Conservation (phyloP, 2,797 vertebrate species). For the Avahi laniger region DNA sequence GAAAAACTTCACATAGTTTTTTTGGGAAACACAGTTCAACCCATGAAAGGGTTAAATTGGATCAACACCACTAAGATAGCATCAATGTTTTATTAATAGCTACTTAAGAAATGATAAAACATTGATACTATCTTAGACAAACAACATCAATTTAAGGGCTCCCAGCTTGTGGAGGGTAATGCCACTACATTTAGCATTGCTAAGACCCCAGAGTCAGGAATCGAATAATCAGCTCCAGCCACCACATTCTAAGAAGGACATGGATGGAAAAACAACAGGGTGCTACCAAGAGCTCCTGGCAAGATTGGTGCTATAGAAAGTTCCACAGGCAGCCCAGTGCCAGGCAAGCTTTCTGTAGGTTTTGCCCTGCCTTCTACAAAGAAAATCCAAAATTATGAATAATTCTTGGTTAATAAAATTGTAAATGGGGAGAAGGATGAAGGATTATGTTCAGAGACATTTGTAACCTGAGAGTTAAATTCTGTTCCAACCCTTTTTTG, state of each 20-base stretch:
- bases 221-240: not conserved
- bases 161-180: not conserved
- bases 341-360: not conserved
- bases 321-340: not conserved
- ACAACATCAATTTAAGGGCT: not conserved
- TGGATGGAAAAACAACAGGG: not conserved
- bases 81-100: not conserved
- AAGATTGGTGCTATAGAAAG: not conserved
- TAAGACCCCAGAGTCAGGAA: not conserved
- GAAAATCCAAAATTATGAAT: not conserved
- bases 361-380: not conserved
- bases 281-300: too few relatives aligned
- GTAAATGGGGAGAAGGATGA: not conserved
- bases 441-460: not conserved
- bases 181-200: not conserved
- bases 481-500: not conserved
- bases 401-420: not conserved
- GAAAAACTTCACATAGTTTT: not conserved
- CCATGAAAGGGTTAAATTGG: not conserved
- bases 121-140: not conserved
- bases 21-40: not conserved
- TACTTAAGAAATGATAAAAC: not conserved
- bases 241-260: not conserved
- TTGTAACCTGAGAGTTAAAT: not conserved
- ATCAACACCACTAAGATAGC: not conserved